These are phyloP conservation scores for Mycteria americana DNA, from an alignment of 2,797 vertebrate species.

Conservation along the genomic window DNA sequence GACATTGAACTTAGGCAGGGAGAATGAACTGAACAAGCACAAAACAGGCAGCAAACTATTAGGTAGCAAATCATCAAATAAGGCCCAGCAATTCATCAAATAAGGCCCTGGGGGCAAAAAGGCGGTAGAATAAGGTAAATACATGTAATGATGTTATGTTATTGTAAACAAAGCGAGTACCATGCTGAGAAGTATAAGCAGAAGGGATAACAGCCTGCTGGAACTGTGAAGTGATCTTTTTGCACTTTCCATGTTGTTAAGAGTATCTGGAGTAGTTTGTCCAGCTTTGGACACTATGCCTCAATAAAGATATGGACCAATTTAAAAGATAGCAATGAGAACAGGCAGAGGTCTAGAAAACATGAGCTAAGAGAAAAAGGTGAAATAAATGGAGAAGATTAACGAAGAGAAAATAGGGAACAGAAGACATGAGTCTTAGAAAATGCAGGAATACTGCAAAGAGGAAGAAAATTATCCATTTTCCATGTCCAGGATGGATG, in stretches of 20 bases:
- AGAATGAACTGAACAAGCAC: background rate
- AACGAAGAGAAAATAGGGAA: background rate
- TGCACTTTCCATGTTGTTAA: background rate
- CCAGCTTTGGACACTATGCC: background rate
- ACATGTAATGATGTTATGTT: background rate
- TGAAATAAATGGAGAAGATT: background rate
- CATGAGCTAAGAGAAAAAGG: background rate
- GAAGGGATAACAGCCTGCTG: background rate
- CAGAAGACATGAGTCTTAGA: background rate
- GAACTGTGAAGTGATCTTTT: background rate
- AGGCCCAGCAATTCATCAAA: background rate
- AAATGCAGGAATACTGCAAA: background rate
- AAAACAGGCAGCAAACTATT: background rate
- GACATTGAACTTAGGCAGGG: background rate
- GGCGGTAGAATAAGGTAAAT: background rate
- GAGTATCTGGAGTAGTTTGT: background rate
- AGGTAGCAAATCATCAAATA: background rate
- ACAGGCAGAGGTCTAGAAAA: background rate
- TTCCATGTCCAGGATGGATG: background rate
- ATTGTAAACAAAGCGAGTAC: background rate
- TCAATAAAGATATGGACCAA: background rate
- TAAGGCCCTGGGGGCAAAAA: background rate
- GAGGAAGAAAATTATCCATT: background rate
- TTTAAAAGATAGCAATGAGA: background rate
- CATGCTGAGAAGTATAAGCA: background rate